These are phyloP conservation scores for Troilus luridus DNA, from an alignment of 2,888 invertebrate species.

Conservation along the genomic window DNA sequence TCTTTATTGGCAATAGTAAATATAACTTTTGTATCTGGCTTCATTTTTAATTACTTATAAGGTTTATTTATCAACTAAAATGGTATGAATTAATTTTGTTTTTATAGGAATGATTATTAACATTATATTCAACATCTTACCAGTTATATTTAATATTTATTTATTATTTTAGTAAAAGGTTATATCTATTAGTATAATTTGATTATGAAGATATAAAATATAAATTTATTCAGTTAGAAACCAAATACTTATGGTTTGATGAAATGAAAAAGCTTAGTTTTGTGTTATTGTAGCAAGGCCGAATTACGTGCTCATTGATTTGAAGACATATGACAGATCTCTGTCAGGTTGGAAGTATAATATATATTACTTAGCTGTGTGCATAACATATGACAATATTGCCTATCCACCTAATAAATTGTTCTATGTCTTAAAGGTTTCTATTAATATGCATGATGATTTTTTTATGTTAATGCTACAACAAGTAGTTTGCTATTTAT, in stretches of 20 bases:
- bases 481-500: conserved; percentile 18
- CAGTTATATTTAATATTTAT: not conserved
- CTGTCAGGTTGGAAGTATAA: conserved; percentile 62
- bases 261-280: conserved; percentile 25
- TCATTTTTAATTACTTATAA: no score
- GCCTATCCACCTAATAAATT: conserved; percentile 46
- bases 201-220: not conserved
- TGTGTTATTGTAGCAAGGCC: conserved; percentile 62
- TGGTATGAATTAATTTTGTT: no score
- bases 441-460: conserved; percentile 50
- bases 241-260: not conserved
- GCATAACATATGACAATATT: conserved; percentile 45
- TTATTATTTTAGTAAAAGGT: not conserved
- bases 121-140: no score
- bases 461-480: not conserved
- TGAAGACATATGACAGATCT: conserved; percentile 61
- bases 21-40: no score
- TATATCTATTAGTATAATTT: not conserved
- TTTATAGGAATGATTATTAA: no score
- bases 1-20: no score
- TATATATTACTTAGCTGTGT: conserved; percentile 53
- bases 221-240: not conserved
- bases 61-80: not conserved
- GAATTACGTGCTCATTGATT: conserved; percentile 63
- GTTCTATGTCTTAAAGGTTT: conserved; percentile 18